phyloP scores from a whole-genome alignment of 2,113 vertebrate genomes.

The Glaucidium brasilianum region DNA sequence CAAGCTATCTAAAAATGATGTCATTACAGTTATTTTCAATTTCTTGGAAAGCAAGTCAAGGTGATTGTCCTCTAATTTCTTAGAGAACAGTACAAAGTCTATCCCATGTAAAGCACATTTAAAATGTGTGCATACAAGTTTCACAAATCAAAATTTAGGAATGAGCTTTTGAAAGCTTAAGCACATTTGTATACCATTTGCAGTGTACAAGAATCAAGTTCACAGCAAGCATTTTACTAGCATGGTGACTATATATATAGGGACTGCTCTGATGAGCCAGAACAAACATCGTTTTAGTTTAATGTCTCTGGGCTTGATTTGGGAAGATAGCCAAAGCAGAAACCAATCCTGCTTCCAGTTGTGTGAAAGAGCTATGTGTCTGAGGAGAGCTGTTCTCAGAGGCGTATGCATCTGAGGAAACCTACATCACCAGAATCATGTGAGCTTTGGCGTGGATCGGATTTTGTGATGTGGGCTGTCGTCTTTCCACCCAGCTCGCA shows the following conservation, averaged over 20 bases:
- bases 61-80: neutral
- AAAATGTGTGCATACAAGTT: neutral
- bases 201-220: neutral
- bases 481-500: neutral
- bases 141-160: neutral
- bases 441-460: neutral
- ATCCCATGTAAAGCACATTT: neutral
- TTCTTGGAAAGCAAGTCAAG: neutral
- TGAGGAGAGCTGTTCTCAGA: neutral
- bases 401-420: neutral
- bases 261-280: neutral
- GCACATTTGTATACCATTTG: neutral
- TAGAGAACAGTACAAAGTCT: neutral
- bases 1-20: neutral
- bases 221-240: neutral
- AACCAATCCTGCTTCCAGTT: neutral
- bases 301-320: neutral
- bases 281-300: neutral
- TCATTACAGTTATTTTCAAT: neutral
- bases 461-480: neutral
- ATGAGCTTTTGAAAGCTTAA: neutral
- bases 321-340: neutral
- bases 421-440: neutral
- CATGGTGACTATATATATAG: neutral
- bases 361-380: neutral